Evolutionary conservation across 1,140 invertebrate genomes (phyloP), one percentile per base, ranked within the genome.

Genomic region (Galleria mellonella): DNA sequence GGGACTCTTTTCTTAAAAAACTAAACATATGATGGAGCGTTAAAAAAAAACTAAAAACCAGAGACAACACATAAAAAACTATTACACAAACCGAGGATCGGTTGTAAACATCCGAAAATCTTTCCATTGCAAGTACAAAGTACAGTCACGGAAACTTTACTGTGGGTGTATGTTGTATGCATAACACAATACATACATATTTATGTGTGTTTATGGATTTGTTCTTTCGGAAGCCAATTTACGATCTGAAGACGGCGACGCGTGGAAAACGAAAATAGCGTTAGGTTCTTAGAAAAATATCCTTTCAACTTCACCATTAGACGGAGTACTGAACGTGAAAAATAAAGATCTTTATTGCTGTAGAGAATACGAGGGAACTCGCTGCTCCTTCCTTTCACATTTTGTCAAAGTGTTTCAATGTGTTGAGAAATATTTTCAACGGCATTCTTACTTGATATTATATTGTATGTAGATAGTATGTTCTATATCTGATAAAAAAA

Each of bases 141-240:
- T 2, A 23, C 8, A 14, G 12, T 4, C 35, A 7, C 9, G 13
- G 17, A 2, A 23, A 23, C 17, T 23, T 23, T 23, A 23, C 6
- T 23, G 17, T 23, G 17, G 17, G 17, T 23, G 17, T 23, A 23
- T 6, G 17, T 23, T 6, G 17, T 3, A 23, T 23, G 2, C 6
- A 23, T 23, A 3, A 6, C 17, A 23, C 6, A 3, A 6, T 6
- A 23, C 6, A 23, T 23, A 2, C 6, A 23, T 23, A 23, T 44
- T 43, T 43, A 44, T 50, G 37, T 58, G 52, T 55, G 17, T 23
- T 23, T 23, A 28, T 31, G 46, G 31, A 46, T 41, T 62, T 53
- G 38, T 52, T 49, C 43, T 47, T 60, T 42, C 40, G 31, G 58
- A 61, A 57, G 56, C 46, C 59, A 66, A 66, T 66, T 66, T 55